These are phyloP conservation scores for Silurus glanis DNA, from an alignment of 2,113 vertebrate genomes.

Conservation along the genomic window DNA sequence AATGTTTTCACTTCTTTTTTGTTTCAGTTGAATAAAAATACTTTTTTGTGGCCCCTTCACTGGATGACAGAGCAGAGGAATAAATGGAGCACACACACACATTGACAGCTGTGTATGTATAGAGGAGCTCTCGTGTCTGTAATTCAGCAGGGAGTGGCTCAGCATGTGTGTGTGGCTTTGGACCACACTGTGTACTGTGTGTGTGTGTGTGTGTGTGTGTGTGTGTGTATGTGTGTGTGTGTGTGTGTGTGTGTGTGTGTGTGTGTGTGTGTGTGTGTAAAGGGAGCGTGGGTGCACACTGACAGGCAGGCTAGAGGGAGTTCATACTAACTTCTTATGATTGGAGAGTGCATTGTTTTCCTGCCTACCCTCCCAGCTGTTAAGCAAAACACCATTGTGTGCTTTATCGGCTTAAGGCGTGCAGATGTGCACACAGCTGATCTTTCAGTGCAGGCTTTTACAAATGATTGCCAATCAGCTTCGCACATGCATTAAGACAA, in stretches of 20 bases:
- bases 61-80: constrained; percentile 9
- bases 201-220: constrained; percentile 39
- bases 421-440: constrained; percentile 45
- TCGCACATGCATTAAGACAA: constrained; percentile 4
- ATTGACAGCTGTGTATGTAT: constrained; percentile 46
- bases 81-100: constrained; percentile 25
- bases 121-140: constrained; percentile 26
- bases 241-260: constrained; percentile 39
- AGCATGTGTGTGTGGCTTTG: constrained; percentile 32
- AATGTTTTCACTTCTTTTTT: constrained; percentile 23
- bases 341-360: constrained; percentile 30
- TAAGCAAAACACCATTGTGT: constrained; percentile 32
- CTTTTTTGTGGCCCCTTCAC: constrained; percentile 6
- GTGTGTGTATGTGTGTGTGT: constrained; percentile 17
- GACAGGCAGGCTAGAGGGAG: constrained; percentile 32
- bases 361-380: constrained; percentile 27
- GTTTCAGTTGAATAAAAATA: constrained; percentile 46
- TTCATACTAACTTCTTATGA: constrained; percentile 42
- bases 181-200: constrained; percentile 8
- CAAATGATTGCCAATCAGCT: constrained; percentile 30
- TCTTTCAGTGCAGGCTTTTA: constrained; percentile 31
- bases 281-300: constrained; percentile 6
- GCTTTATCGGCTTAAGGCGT: constrained; percentile 29
- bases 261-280: constrained; percentile 25
- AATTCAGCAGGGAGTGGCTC: constrained; percentile 21